Conservation (phyloP, 2,888 invertebrate genomes). For the Cactoblastis cactorum region DNA sequence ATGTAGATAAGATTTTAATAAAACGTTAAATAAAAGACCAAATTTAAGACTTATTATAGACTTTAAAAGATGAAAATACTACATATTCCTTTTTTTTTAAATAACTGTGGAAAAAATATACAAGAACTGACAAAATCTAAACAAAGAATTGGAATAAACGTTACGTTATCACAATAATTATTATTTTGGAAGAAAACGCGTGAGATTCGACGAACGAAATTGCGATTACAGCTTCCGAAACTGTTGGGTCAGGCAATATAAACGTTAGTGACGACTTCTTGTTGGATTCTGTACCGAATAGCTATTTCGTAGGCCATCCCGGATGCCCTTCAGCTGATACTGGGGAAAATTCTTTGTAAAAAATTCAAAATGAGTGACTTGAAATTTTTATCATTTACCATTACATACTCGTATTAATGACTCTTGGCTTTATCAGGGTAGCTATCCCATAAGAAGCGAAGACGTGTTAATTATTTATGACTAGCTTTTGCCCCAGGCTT, state of each 20-base stretch:
- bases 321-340: constrained; percentile 22
- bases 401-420: too few species aligned
- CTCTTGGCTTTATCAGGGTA: too few species aligned
- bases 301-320: constrained; percentile 26
- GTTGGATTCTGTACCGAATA: constrained; percentile 25
- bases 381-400: too few species aligned
- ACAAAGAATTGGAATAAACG: constrained; percentile 29
- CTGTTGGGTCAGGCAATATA: constrained; percentile 29
- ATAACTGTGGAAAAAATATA: constrained; percentile 22
- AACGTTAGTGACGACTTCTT: constrained; percentile 28
- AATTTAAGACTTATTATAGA: too few species aligned
- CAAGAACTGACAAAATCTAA: constrained; percentile 20
- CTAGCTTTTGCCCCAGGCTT: too few species aligned
- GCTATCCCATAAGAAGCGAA: too few species aligned
- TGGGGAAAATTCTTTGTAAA: constrained; percentile 31
- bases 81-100: too few species aligned
- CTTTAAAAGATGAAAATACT: too few species aligned
- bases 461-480: too few species aligned
- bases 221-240: constrained; percentile 26
- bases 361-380: too few species aligned
- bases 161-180: constrained; percentile 29
- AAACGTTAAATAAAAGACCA: too few species aligned
- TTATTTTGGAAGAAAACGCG: constrained; percentile 23
- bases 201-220: background rate
- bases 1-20: too few species aligned